phyloP scores from a whole-genome alignment of 2,113 vertebrate species.

The Perca schrenkii region DNA sequence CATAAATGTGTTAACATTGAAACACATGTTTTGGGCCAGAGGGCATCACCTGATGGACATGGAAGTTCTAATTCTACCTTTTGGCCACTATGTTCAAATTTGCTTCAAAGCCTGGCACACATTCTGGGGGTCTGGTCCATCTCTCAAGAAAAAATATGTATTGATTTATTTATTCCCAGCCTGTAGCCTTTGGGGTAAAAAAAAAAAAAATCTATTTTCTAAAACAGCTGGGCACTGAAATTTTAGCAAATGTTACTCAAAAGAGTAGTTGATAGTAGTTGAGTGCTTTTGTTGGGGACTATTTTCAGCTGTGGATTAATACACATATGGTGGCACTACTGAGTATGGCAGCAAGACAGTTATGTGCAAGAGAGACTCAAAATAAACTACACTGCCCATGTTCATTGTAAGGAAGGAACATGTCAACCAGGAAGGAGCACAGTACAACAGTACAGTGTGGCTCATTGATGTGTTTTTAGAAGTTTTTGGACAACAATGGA shows the following conservation, averaged over 20 bases:
- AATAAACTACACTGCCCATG: background rate
- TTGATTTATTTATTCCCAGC: background rate
- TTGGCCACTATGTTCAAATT: too few relatives aligned
- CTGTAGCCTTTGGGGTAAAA: background rate
- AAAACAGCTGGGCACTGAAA: background rate
- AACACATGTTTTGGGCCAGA: too few relatives aligned
- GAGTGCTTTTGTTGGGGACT: background rate
- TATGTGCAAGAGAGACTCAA: too few relatives aligned
- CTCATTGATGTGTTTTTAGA: conserved; percentile 8
- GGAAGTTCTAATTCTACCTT: too few relatives aligned
- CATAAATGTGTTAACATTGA: too few relatives aligned
- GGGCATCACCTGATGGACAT: too few relatives aligned
- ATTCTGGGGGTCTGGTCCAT: background rate
- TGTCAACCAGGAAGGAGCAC: too few relatives aligned
- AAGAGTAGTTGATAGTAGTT: background rate
- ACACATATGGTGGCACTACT: background rate
- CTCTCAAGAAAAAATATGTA: background rate
- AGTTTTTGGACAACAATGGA: background rate
- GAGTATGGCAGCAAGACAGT: background rate
- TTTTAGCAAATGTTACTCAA: background rate
- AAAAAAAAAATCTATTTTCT: background rate
- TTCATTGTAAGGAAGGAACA: background rate
- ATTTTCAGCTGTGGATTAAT: conserved; percentile 3
- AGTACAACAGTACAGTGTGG: too few relatives aligned
- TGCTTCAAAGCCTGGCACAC: too few relatives aligned